Evolutionary conservation across 2,888 invertebrate species (phyloP).

Genomic region (Myopa tessellatipennis): DNA sequence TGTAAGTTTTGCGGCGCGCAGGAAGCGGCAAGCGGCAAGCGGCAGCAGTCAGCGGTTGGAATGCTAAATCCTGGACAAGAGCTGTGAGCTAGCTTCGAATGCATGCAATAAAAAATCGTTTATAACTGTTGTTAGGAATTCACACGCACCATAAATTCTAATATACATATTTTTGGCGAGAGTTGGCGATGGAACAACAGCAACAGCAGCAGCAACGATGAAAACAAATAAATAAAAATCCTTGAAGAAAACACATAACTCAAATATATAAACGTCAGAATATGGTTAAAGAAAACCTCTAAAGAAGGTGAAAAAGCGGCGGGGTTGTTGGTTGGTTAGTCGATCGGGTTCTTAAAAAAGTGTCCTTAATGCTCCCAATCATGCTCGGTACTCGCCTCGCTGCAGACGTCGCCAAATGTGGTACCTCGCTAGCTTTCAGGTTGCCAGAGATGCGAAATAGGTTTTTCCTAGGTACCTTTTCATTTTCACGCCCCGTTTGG

Average conservation of each 20-base stretch:
- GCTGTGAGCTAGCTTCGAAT: conserved; percentile 30
- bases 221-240: conserved; percentile 29
- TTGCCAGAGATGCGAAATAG: not conserved
- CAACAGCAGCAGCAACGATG: conserved; percentile 7
- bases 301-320: not conserved
- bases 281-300: not conserved
- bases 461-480: conserved; percentile 5
- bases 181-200: conserved; percentile 24
- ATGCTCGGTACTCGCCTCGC: not conserved
- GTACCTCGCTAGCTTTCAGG: too few relatives aligned
- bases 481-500: conserved; percentile 20
- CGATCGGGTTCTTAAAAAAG: too few relatives aligned
- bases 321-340: not conserved
- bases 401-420: conserved; percentile 18
- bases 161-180: conserved; percentile 39
- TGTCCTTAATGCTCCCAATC: not conserved
- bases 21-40: not conserved
- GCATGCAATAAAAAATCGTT: conserved; percentile 52
- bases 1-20: not conserved
- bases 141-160: conserved; percentile 54
- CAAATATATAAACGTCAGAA: conserved; percentile 26
- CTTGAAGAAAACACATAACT: conserved; percentile 18
- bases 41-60: not conserved
- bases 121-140: conserved; percentile 52
- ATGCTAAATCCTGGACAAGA: conserved; percentile 38